Evolutionary conservation across 2,797 vertebrate species (phyloP), one percentile per base, ranked within the genome.

Genomic region (Discoglossus pictus): DNA sequence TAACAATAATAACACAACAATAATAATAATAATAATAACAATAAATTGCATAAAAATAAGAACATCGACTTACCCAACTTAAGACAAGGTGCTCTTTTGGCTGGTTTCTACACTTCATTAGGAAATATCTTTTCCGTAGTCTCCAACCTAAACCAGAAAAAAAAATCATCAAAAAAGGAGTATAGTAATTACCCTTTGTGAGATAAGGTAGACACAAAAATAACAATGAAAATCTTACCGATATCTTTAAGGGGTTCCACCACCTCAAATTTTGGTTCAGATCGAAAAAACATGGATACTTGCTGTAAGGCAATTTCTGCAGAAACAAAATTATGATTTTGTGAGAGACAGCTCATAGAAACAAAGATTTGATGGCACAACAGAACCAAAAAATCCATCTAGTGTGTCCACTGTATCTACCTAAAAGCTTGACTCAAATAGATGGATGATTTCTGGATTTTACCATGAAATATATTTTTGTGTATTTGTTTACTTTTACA

Each of bases 211-310:
- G 6, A n/a, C 6, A 40, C 7, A 20, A 40, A 51, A 0, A 17
- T 11, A 17, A 11, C 34, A n/a, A n/a, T n/a, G n/a, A n/a, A n/a
- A n/a, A 66, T 65, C 91, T 88, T 75, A 99, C 97, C 96, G 16
- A 97, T 93, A 79, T 99, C 96, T 83, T 88, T 95, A 69, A 99
- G 82, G 0, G 97, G 97, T 76, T 99, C 97, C 62, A 94, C 85
- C 16, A 99, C 93, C 70, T 98, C 97, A 94, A 94, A 99, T 82
- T 94, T 95, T 1, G 91, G 94, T 58, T 99, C 95, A 0, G 96
- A 99, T 74, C 97, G 90, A 85, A 99, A 99, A 88, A 94, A 99
- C 97, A 99, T 99, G 75, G 97, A 98, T 71, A 98, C 96, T 47
- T 99, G 96, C 82, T 99, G 97, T 81, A 99, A 87, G 77, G 96